Evolutionary conservation across 2,888 invertebrate species (phyloP).

Genomic region (Mimumesa dahlbomi): DNA sequence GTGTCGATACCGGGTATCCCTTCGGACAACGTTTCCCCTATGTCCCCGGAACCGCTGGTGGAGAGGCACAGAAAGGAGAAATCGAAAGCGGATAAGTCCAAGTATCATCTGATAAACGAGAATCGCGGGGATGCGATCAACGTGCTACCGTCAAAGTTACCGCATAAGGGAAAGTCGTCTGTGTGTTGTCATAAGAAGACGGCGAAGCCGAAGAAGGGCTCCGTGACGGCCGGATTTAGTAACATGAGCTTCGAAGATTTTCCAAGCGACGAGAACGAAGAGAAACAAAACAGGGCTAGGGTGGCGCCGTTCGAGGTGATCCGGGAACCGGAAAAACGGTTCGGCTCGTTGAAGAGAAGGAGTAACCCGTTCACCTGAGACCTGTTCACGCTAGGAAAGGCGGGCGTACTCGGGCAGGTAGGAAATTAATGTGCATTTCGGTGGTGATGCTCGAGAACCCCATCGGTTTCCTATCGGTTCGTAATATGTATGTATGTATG

Average conservation of each 20-base stretch:
- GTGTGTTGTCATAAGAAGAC: constrained; percentile 70
- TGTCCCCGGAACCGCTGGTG: constrained; percentile 76
- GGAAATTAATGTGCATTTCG: background rate
- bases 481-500: too few species aligned
- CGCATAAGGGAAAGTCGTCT: constrained; percentile 72
- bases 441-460: too few species aligned
- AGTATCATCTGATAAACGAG: constrained; percentile 82
- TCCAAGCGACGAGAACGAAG: constrained; percentile 84
- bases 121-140: constrained; percentile 76
- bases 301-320: constrained; percentile 85
- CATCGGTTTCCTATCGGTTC: too few species aligned
- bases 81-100: constrained; percentile 80
- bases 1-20: constrained; percentile 62
- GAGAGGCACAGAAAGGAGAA: constrained; percentile 79
- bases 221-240: constrained; percentile 83
- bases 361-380: constrained; percentile 81
- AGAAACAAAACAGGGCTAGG: constrained; percentile 73
- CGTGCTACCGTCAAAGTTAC: constrained; percentile 51
- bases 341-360: constrained; percentile 79
- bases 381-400: constrained; percentile 3
- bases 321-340: constrained; percentile 78
- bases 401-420: background rate
- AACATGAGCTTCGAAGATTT: constrained; percentile 90
- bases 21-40: constrained; percentile 65
- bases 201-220: constrained; percentile 66